Evolutionary conservation across 64 coral and sea anemone genomes (phyloP).

Genomic region (Astreopora myriophthalma): DNA sequence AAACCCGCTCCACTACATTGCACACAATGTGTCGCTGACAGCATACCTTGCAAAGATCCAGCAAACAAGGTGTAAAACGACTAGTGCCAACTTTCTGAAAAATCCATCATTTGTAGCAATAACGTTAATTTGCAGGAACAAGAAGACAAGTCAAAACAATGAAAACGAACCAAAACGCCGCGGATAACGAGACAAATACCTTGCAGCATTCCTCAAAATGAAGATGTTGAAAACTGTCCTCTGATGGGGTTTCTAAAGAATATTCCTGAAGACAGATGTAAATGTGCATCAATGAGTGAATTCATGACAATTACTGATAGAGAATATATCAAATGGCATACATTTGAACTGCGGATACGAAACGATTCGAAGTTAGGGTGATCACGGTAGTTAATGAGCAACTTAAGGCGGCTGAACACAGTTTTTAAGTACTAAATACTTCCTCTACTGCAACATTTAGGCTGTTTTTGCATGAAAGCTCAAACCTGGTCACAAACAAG

Average conservation of each 20-base stretch:
- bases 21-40: no score
- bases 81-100: constrained; percentile 81
- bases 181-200: constrained; percentile 32
- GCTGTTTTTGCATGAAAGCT: no score
- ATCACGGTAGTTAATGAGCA: no score
- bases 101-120: neutral
- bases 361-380: no score
- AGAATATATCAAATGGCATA: neutral
- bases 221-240: constrained; percentile 89
- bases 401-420: no score
- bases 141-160: neutral
- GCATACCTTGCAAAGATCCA: constrained; percentile 98
- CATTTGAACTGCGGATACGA: no score
- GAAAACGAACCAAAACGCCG: neutral
- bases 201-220: constrained; percentile 90
- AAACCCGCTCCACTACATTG: no score
- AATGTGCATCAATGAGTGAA: neutral
- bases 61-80: constrained; percentile 82
- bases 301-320: neutral
- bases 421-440: no score
- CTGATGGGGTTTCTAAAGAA: constrained; percentile 41
- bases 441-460: no score
- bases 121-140: neutral
- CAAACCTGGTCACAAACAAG: no score
- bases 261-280: constrained; percentile 24